Evolutionary conservation across 2,797 vertebrate genomes (phyloP).

Genomic region (Denticeps clupeoides): DNA sequence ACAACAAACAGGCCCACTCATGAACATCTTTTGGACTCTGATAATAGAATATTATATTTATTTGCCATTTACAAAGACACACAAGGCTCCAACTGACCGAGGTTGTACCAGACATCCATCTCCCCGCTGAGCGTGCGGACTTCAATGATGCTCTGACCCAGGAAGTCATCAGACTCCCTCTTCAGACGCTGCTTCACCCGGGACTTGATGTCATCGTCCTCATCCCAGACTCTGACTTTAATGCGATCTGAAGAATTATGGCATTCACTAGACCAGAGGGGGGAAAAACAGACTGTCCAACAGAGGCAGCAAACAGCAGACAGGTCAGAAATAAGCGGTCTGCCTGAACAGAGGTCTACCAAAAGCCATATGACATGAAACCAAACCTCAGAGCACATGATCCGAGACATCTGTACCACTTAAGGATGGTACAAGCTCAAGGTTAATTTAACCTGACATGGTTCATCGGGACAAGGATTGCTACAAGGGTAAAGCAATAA

Average conservation of each 20-base stretch:
- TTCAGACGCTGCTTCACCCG: conserved; percentile 94
- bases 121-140: conserved; percentile 92
- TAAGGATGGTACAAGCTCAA: too few relatives aligned
- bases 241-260: conserved; percentile 97
- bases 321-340: not conserved
- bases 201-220: conserved; percentile 97
- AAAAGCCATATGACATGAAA: not conserved
- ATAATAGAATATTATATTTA: too few relatives aligned
- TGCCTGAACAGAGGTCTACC: not conserved
- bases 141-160: conserved; percentile 97
- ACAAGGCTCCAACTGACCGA: conserved; percentile 63
- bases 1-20: not conserved
- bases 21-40: too few relatives aligned
- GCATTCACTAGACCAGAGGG: conserved; percentile 71
- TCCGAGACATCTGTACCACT: too few relatives aligned
- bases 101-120: conserved; percentile 99
- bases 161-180: conserved; percentile 92
- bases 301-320: too few relatives aligned
- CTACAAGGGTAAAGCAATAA: too few relatives aligned
- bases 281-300: not conserved
- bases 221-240: conserved; percentile 96
- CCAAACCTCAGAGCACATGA: too few relatives aligned
- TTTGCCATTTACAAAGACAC: not conserved
- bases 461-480: too few relatives aligned
- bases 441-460: too few relatives aligned